Conservation (phyloP, 2,888 invertebrate genomes). For the Cantharis flavilabris region DNA sequence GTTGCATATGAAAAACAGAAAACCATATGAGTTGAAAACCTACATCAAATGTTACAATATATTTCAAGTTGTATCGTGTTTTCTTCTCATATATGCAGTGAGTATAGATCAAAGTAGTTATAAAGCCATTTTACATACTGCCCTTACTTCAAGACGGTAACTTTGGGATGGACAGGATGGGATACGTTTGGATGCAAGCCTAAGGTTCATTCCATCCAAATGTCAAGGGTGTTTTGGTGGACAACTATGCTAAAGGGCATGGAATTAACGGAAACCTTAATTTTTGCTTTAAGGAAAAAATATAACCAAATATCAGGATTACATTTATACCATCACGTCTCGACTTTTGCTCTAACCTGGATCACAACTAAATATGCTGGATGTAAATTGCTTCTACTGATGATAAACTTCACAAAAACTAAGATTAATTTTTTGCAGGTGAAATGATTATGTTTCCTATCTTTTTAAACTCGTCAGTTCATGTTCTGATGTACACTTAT, state of each 20-base stretch:
- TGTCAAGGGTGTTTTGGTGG: conserved; percentile 62
- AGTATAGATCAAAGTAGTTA: no score
- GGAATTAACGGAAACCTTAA: conserved; percentile 69
- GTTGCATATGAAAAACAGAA: no score
- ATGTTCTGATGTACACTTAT: no score
- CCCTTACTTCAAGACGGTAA: conserved; percentile 58
- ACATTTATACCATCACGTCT: conserved; percentile 71
- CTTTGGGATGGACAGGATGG: conserved; percentile 67
- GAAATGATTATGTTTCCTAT: conserved; percentile 66
- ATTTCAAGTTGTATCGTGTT: no score
- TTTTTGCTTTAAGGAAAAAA: conserved; percentile 71
- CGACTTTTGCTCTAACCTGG: conserved; percentile 63
- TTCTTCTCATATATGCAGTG: no score
- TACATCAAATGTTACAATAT: no score
- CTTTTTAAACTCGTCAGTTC: no score
- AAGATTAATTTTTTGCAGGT: conserved; percentile 56
- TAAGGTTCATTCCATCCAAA: conserved; percentile 70
- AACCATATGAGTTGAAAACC: no score
- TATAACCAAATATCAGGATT: conserved; percentile 69
- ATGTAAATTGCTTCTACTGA: conserved; percentile 3
- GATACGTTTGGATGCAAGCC: conserved; percentile 70
- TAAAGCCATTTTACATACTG: conserved; percentile 16
- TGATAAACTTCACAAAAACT: neutral
- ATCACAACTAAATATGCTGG: conserved; percentile 9
- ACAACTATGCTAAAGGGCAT: conserved; percentile 65